Evolutionary conservation across 1,140 invertebrate genomes (phyloP), one percentile per base, ranked within the genome.

Genomic region (Zaprionus ornatus): DNA sequence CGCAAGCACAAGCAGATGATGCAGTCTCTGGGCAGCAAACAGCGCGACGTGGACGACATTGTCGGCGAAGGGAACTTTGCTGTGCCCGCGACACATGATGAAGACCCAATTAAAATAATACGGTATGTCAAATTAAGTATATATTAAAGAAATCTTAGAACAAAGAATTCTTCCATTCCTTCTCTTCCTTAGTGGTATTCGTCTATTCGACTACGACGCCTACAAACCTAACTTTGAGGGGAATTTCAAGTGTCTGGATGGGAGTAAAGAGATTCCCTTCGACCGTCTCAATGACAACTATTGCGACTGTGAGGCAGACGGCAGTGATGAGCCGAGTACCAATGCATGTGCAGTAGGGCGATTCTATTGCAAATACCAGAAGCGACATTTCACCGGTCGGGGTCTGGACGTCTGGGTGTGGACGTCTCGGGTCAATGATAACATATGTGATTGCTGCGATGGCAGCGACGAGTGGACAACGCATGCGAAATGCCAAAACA

Each of bases 401-500:
- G 90, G 91, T 6, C 62, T 68, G 45, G 69, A 88, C 80, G 21
- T 88, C n/a, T 92, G 71, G 42, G 87, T 95, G 65, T 93, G 94
- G 32, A 95, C 95, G 35, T 93, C 93, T 78, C 94, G 96, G 91
- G 96, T 99, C 0, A 98, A 99, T 93, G 98, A 99, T 95, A 97
- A 97, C 15, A 96, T 98, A 67, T 99, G 98, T 94, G 98, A 97
- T 91, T 97, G 97, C 94, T 97, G 96, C 93, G 96, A 97, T 93
- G 96, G 96, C 29, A 96, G 96, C 42, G 96, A 97, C 92, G 96
- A 97, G 91, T 92, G 91, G 91, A 71, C 74, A 42, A 90, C 81
- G 21, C 55, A 45, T 17, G 62, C 19, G 29, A 82, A 79, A 48
- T 92, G 91, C 65, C 72, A 13, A 52, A 91, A 92, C 57, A 71